Percentiles rank a stretch among this genome's conserved stretches.
Evolutionary conservation across 2,797 vertebrate species (phyloP).

Genomic region (Cheirogaleus major): DNA sequence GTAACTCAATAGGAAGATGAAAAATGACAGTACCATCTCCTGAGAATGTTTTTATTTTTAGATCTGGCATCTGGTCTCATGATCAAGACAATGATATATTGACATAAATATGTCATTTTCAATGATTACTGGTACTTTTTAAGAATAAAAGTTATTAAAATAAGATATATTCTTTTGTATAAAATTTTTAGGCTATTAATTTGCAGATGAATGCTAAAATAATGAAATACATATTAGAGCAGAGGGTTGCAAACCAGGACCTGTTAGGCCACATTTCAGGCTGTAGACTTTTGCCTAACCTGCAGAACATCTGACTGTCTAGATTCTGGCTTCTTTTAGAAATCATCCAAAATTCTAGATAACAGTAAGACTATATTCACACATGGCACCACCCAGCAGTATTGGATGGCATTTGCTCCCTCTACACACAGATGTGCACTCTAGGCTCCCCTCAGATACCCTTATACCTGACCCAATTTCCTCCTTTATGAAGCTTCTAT

Average conservation of each 20-base stretch:
- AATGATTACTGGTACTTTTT: neutral
- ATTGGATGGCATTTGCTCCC: fast-evolving
- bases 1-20: neutral
- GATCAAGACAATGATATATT: neutral
- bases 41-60: slow-evolving; percentile 42
- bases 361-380: fast-evolving
- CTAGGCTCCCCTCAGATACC: neutral
- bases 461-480: neutral
- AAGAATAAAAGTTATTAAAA: slow-evolving; percentile 24
- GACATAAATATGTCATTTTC: neutral
- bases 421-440: neutral
- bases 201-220: neutral
- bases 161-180: neutral
- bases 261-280: neutral
- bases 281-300: neutral
- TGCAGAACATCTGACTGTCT: neutral
- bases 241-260: neutral
- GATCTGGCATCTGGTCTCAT: neutral
- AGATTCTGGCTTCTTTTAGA: neutral
- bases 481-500: neutral
- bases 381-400: fast-evolving
- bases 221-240: neutral
- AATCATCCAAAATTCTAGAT: neutral
- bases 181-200: neutral
- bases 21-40: neutral